Evolutionary conservation across 2,888 invertebrate genomes (phyloP), one percentile per base, ranked within the genome.

Genomic region (Taphrorychus bicolor): DNA sequence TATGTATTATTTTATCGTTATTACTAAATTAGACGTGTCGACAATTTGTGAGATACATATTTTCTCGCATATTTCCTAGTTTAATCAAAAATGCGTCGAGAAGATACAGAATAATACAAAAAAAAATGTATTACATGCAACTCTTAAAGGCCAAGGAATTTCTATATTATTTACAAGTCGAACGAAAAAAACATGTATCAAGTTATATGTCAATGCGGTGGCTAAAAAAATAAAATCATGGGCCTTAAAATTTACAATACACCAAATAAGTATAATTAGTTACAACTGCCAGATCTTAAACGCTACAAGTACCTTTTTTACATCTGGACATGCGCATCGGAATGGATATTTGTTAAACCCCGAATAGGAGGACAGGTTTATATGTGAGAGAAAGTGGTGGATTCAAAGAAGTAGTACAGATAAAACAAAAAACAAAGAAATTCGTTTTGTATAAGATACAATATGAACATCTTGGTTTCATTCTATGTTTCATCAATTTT

Each of bases 11-110:
- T 32, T 54, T 19, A 54, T 14, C 14, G 18, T 54, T 54, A 52
- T 52, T 48, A 48, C 18, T 48, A 48, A 48, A 54, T 16, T 49
- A 56, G 58, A 52, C 52, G 16, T 51, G 58, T 59, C 42, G 45
- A 65, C 54, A 54, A 24, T 42, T 54, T 54, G 56, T n/a, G 59
- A 66, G 60, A 66, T 56, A 60, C 59, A 66, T 59, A 66, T 60
- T 66, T 65, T 65, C 65, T 54, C 11, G 3, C 11, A 32, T 32
- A 32, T 9, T 32, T 32, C 7, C 32, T 32, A 32, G 11, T 3
- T 11, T 32, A 32, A 1, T 9, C 32, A 11, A 32, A 32, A 11
- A 9, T 32, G 32, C n/a, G n/a, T n/a, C n/a, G n/a, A n/a, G n/a
- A n/a, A n/a, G n/a, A n/a, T n/a, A n/a, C n/a, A n/a, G n/a, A n/a